These are phyloP conservation scores for Ispidina picta DNA, from an alignment of 2,797 vertebrate species.

Conservation along the genomic window DNA sequence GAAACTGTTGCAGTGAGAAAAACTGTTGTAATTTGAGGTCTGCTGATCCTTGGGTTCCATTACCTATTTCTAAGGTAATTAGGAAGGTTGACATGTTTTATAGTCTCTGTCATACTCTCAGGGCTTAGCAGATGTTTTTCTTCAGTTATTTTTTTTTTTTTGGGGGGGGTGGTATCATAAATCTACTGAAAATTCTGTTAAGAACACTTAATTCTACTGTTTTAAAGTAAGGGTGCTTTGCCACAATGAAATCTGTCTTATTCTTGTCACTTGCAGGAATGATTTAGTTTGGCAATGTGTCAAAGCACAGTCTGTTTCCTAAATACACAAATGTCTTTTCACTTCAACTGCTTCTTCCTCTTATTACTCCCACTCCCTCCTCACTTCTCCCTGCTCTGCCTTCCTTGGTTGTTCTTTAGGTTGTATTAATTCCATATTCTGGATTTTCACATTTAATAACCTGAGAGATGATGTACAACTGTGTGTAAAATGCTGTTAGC, in stretches of 20 bases:
- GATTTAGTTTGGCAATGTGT: constrained; percentile 33
- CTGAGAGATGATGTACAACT: background rate
- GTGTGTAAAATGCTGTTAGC: background rate
- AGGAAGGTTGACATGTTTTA: background rate
- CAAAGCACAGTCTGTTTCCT: constrained; percentile 60
- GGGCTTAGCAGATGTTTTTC: background rate
- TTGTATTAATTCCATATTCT: background rate
- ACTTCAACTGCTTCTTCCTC: constrained; percentile 16
- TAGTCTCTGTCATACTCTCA: background rate
- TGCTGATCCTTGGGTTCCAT: background rate
- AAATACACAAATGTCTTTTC: constrained; percentile 46
- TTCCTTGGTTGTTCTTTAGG: background rate
- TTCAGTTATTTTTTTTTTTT: background rate
- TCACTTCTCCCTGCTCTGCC: background rate
- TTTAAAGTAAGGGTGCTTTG: background rate
- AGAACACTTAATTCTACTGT: background rate
- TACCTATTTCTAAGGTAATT: background rate
- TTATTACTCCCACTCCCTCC: constrained; percentile 7
- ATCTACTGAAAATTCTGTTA: background rate
- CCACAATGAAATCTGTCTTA: constrained; percentile 15
- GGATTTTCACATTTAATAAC: background rate
- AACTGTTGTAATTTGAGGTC: background rate
- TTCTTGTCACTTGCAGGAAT: constrained; percentile 19
- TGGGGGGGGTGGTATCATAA: background rate
- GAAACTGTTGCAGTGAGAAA: background rate